phyloP scores from a whole-genome alignment of 2,888 invertebrate species.

The Dynastes grantii region DNA sequence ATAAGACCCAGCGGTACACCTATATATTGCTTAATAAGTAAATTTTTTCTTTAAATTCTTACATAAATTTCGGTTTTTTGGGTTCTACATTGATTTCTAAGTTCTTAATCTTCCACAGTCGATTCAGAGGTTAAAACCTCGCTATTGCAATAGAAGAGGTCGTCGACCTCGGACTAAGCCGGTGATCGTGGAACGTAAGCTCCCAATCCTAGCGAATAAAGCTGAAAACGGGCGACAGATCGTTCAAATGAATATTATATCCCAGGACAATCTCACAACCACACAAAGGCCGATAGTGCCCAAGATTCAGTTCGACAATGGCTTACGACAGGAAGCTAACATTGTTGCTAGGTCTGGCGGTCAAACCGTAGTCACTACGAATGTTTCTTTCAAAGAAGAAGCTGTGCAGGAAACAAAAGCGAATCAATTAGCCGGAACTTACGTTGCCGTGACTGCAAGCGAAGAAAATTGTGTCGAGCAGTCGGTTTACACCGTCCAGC shows the following conservation, averaged over 20 bases:
- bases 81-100: too few relatives aligned
- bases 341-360: not conserved
- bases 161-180: conserved; percentile 72
- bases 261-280: conserved; percentile 60
- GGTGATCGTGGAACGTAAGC: conserved; percentile 83
- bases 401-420: not conserved
- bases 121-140: conserved; percentile 66
- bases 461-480: conserved; percentile 2
- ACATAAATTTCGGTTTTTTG: too few relatives aligned
- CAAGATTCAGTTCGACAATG: conserved; percentile 49
- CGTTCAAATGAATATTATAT: conserved; percentile 69
- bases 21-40: too few relatives aligned
- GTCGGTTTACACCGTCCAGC: not conserved
- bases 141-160: conserved; percentile 69
- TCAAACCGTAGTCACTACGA: not conserved
- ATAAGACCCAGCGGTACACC: too few relatives aligned
- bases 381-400: conserved; percentile 35
- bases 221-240: conserved; percentile 70
- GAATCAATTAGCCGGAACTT: conserved; percentile 8
- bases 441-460: not conserved
- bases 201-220: conserved; percentile 78
- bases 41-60: too few relatives aligned
- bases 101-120: conserved; percentile 56
- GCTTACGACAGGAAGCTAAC: conserved; percentile 4
- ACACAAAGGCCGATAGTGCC: conserved; percentile 56